These are phyloP conservation scores for Pycnomerus fuliginosus DNA, from an alignment of 2,888 invertebrate genomes.

Conservation along the genomic window DNA sequence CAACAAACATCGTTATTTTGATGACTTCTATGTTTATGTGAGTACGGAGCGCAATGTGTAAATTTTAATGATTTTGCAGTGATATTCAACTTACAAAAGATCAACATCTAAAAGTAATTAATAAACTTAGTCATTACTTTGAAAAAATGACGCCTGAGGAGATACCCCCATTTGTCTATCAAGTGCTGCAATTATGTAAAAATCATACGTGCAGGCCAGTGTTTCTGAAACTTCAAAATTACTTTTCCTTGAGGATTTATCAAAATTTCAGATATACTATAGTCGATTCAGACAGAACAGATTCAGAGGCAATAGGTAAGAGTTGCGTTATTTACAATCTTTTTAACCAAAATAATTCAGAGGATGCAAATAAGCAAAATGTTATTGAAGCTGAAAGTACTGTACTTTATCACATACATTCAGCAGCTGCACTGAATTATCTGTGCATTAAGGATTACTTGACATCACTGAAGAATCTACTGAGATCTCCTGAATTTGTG, in stretches of 20 bases:
- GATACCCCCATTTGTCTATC: constrained; percentile 67
- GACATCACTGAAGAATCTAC: constrained; percentile 53
- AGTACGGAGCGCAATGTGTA: constrained; percentile 26
- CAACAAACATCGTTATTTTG: constrained; percentile 60
- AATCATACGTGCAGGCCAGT: constrained; percentile 47
- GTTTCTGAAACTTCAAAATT: constrained; percentile 46
- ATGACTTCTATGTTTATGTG: constrained; percentile 70
- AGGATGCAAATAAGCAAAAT: constrained; percentile 54
- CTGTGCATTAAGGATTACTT: constrained; percentile 54
- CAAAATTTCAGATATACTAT: constrained; percentile 28
- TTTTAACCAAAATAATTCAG: constrained; percentile 36
- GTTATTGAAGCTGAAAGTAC: constrained; percentile 62
- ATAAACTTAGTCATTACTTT: constrained; percentile 62
- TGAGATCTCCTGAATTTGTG: constrained; percentile 59
- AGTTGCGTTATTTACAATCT: constrained; percentile 1
- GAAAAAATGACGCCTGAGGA: constrained; percentile 61
- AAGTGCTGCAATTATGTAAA: constrained; percentile 62
- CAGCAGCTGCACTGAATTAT: constrained; percentile 51
- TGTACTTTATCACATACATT: constrained; percentile 60
- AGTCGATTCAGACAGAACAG: constrained; percentile 39
- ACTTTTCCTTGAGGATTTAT: constrained; percentile 47
- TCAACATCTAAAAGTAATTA: constrained; percentile 63
- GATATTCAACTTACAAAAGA: constrained; percentile 60
- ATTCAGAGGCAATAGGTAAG: constrained; percentile 45
- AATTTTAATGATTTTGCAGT: constrained; percentile 44